Conservation (phyloP, 1,140 invertebrate genomes). For the Steinernema feltiae region DNA sequence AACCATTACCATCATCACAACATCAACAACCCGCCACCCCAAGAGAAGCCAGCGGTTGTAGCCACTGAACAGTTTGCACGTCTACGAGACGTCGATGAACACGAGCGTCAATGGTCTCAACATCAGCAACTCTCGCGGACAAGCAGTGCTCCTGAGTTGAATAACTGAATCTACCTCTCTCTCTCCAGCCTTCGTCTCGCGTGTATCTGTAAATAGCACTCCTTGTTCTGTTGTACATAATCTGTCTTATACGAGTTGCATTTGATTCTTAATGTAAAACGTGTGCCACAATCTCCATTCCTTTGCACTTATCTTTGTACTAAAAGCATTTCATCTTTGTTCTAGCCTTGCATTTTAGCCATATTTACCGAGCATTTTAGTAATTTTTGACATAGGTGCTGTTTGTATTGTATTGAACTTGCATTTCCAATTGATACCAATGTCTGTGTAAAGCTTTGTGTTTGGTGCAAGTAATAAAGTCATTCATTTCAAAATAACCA, state of each 20-base stretch:
- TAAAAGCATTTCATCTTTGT: too few species aligned
- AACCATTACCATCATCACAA: not conserved
- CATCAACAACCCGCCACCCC: slow-evolving; percentile 7
- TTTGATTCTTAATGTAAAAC: not conserved
- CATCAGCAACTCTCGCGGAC: slow-evolving; percentile 34
- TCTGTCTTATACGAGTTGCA: slow-evolving; percentile 2
- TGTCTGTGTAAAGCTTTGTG: too few species aligned
- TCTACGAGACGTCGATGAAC: slow-evolving; percentile 38
- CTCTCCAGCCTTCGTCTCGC: not conserved
- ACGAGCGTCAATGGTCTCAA: slow-evolving; percentile 37
- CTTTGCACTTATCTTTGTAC: slow-evolving; percentile 12
- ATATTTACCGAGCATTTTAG: not conserved
- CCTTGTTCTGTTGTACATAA: not conserved
- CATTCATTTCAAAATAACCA: too few species aligned
- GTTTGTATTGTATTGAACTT: too few species aligned
- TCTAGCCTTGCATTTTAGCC: too few species aligned
- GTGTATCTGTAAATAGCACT: slow-evolving; percentile 3
- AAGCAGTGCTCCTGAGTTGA: slow-evolving; percentile 32
- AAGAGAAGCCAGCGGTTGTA: not conserved
- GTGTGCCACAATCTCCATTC: slow-evolving; percentile 1
- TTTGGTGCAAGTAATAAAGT: too few species aligned
- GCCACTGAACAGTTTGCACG: slow-evolving; percentile 33
- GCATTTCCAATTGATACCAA: too few species aligned
- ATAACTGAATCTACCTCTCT: not conserved
- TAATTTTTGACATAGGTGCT: too few species aligned